Evolutionary conservation across 1,140 invertebrate species (phyloP).

Genomic region (Drosophila kepulauana): DNA sequence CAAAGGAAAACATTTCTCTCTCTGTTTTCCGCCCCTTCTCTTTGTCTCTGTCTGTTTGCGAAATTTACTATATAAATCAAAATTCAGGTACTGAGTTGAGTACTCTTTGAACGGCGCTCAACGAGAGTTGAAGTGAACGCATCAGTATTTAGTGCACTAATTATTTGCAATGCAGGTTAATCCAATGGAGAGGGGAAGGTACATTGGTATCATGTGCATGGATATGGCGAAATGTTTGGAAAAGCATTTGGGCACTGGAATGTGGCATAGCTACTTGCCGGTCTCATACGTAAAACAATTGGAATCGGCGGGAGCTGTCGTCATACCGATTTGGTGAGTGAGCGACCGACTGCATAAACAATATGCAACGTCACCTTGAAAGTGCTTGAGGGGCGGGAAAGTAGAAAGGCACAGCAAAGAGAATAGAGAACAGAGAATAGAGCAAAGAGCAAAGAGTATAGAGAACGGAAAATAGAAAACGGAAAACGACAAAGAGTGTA

Average conservation of each 20-base stretch:
- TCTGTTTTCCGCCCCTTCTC: no score
- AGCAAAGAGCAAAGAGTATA: background rate
- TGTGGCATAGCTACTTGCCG: constrained; percentile 40
- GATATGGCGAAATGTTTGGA: constrained; percentile 35
- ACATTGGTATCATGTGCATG: constrained; percentile 57
- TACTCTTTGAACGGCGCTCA: no score
- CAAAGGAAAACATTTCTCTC: no score
- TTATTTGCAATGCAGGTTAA: background rate
- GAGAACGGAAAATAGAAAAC: background rate
- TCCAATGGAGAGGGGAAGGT: background rate
- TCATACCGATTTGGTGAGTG: constrained; percentile 64
- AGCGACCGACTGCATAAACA: background rate
- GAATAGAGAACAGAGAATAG: background rate
- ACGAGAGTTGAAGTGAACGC: no score
- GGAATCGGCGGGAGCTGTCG: constrained; percentile 49
- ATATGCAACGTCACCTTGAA: constrained; percentile 16
- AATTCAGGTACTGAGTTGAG: no score
- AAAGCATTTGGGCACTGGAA: background rate
- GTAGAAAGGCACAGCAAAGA: background rate
- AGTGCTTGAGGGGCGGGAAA: background rate
- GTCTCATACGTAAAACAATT: constrained; percentile 45
- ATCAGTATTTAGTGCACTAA: background rate
- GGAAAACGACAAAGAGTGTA: background rate
- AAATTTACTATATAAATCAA: no score
- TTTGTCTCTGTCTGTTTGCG: no score